These are phyloP conservation scores for Tribolium freemani DNA, from an alignment of 2,888 invertebrate species.

Conservation along the genomic window DNA sequence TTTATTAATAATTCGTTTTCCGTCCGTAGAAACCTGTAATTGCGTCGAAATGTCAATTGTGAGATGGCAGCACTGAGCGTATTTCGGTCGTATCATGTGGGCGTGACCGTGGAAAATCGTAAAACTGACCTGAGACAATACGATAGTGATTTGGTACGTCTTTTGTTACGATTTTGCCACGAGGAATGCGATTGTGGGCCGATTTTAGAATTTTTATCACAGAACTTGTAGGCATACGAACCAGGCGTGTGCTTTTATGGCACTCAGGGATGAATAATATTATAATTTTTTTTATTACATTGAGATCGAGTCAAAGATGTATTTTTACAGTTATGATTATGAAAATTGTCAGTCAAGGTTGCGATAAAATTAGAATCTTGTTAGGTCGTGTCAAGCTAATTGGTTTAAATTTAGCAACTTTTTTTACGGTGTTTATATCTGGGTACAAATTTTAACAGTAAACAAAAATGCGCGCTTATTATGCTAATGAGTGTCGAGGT, in stretches of 20 bases:
- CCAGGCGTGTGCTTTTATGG: not conserved
- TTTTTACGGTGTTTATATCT: not conserved
- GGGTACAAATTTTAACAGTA: not conserved
- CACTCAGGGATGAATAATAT: too few species aligned
- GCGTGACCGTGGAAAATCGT: slow-evolving; percentile 31
- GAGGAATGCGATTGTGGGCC: too few species aligned
- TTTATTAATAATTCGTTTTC: not conserved
- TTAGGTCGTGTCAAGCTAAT: slow-evolving; percentile 6
- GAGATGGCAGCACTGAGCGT: slow-evolving; percentile 53
- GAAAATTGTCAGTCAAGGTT: slow-evolving; percentile 7
- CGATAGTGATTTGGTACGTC: not conserved
- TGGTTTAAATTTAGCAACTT: slow-evolving; percentile 14
- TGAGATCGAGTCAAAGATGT: not conserved
- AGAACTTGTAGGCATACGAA: not conserved
- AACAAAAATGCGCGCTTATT: not conserved
- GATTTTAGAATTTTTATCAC: not conserved
- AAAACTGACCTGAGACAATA: slow-evolving; percentile 41
- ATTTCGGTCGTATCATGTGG: not conserved
- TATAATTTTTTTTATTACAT: not conserved
- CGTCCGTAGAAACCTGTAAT: slow-evolving; percentile 10
- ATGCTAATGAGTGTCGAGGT: not conserved
- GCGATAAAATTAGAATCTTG: slow-evolving; percentile 5
- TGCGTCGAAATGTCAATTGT: slow-evolving; percentile 38
- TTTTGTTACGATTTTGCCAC: not conserved
- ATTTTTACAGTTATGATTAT: not conserved